These are phyloP conservation scores for Naso thynnoides DNA, from an alignment of 2,797 vertebrate genomes.

Conservation along the genomic window DNA sequence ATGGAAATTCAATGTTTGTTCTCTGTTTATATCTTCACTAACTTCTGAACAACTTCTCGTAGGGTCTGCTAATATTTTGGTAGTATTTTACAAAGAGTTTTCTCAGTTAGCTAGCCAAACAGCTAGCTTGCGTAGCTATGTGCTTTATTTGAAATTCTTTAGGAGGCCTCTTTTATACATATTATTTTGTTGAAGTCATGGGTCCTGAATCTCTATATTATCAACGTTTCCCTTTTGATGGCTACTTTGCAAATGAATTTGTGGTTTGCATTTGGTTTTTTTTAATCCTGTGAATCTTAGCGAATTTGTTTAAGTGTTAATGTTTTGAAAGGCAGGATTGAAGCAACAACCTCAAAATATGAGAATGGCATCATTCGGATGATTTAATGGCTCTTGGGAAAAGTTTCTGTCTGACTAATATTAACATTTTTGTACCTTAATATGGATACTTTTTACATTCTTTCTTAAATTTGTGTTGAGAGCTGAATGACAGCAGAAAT, in stretches of 20 bases:
- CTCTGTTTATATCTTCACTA: background rate
- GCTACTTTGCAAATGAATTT: background rate
- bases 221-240: too few relatives aligned
- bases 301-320: background rate
- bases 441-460: constrained; percentile 18
- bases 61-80: background rate
- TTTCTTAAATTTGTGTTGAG: constrained; percentile 18
- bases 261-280: background rate
- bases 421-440: constrained; percentile 12
- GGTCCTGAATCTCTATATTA: background rate
- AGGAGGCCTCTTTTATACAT: too few relatives aligned
- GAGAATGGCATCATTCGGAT: constrained; percentile 3
- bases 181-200: background rate
- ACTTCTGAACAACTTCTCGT: background rate
- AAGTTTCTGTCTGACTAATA: constrained; percentile 14
- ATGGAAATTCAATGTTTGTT: background rate
- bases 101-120: background rate
- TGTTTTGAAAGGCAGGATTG: background rate
- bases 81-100: background rate
- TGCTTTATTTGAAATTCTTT: too few relatives aligned
- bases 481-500: background rate
- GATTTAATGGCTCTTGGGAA: constrained; percentile 1
- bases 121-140: background rate
- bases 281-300: too few relatives aligned
- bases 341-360: background rate